phyloP scores from a whole-genome alignment of 2,888 invertebrate genomes.

The Caprella mutica region DNA sequence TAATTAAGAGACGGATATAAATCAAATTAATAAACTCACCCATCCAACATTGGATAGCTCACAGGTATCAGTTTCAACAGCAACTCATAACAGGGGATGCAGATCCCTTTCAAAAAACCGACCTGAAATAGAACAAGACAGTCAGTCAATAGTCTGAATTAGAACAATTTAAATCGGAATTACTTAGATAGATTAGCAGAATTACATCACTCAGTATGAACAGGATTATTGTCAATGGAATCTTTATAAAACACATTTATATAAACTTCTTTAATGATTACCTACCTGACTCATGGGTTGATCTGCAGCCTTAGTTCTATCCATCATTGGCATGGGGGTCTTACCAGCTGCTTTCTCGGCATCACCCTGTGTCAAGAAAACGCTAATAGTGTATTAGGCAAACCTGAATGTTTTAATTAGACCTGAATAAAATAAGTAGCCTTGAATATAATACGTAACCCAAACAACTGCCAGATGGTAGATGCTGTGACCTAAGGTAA shows the following conservation, averaged over 20 bases:
- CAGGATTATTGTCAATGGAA: neutral
- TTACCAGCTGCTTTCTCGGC: conserved; percentile 50
- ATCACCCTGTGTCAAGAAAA: conserved; percentile 46
- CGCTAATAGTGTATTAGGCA: too few relatives aligned
- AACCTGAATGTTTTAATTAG: too few relatives aligned
- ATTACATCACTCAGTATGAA: neutral
- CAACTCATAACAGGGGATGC: conserved; percentile 65
- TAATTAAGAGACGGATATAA: too few relatives aligned
- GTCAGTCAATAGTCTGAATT: neutral
- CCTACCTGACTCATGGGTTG: conserved; percentile 52
- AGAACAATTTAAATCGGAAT: too few relatives aligned
- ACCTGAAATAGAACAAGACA: conserved; percentile 45
- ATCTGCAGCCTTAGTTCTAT: conserved; percentile 48
- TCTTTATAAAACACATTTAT: too few relatives aligned
- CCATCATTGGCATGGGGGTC: conserved; percentile 53
- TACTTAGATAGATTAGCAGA: too few relatives aligned
- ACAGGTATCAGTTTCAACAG: conserved; percentile 56
- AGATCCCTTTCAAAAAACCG: conserved; percentile 66
- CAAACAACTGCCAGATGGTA: too few relatives aligned
- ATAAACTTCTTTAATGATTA: too few relatives aligned
- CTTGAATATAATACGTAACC: too few relatives aligned
- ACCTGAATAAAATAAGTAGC: too few relatives aligned
- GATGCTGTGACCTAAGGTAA: too few relatives aligned
- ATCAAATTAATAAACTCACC: too few relatives aligned
- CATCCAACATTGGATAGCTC: conserved; percentile 56